phyloP scores from a whole-genome alignment of 2,888 invertebrate genomes.

The Actias luna region DNA sequence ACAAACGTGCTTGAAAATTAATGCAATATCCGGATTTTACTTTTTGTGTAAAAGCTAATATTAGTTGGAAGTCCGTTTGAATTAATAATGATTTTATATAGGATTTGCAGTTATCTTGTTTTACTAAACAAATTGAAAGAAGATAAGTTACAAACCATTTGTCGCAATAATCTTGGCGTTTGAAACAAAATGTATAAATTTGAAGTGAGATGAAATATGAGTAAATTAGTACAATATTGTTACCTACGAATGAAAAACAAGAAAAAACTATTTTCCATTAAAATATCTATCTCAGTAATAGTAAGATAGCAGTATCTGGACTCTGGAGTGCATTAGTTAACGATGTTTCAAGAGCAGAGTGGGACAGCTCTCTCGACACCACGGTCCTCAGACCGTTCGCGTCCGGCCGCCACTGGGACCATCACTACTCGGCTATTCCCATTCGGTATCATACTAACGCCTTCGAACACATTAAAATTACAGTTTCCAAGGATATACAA shows the following conservation, averaged over 20 bases:
- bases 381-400: constrained; percentile 33
- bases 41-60: too few relatives aligned
- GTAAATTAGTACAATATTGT: background rate
- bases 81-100: too few relatives aligned
- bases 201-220: background rate
- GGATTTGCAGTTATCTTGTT: too few relatives aligned
- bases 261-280: background rate
- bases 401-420: constrained; percentile 47
- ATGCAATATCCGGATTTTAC: too few relatives aligned
- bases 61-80: too few relatives aligned
- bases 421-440: constrained; percentile 54
- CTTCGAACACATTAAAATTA: constrained; percentile 78
- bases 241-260: too few relatives aligned
- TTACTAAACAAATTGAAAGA: too few relatives aligned
- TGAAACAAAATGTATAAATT: background rate
- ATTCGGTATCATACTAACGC: constrained; percentile 61
- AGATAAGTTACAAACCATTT: too few relatives aligned
- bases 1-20: too few relatives aligned
- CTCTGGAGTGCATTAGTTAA: constrained; percentile 46
- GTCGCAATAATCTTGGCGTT: too few relatives aligned
- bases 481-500: constrained; percentile 72
- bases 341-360: constrained; percentile 35
- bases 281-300: background rate
- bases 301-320: constrained; percentile 12
- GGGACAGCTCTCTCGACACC: constrained; percentile 32